Conservation (phyloP, 2,888 invertebrate species). For the Mythimna pallens region DNA sequence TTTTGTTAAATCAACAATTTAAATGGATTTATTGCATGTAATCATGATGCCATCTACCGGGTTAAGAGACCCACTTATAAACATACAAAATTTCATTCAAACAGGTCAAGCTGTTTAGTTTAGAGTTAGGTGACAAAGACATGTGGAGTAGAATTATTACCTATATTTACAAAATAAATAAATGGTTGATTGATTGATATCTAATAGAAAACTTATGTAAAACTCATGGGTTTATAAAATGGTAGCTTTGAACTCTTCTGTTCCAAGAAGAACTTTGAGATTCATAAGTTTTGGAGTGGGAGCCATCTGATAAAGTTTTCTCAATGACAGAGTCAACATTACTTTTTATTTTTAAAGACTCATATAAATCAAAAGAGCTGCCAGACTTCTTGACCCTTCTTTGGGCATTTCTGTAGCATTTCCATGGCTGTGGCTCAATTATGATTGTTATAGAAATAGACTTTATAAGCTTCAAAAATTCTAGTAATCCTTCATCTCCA, state of each 20-base stretch:
- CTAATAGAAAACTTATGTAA: background rate
- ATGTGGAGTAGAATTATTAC: too few relatives aligned
- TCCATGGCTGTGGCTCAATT: conserved; percentile 96
- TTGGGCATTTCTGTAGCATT: conserved; percentile 94
- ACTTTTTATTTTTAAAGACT: conserved; percentile 91
- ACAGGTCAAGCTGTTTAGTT: too few relatives aligned
- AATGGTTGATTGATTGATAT: background rate
- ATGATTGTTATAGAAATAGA: conserved; percentile 90
- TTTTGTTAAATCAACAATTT: too few relatives aligned
- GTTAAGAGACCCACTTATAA: too few relatives aligned
- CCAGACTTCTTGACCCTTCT: conserved; percentile 93
- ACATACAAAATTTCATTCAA: too few relatives aligned
- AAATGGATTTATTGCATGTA: too few relatives aligned
- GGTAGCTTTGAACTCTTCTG: conserved; percentile 92
- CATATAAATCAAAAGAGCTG: conserved; percentile 91
- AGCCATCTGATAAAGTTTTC: conserved; percentile 84
- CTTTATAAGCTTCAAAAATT: conserved; percentile 91
- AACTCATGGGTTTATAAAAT: conserved; percentile 55
- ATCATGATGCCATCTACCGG: too few relatives aligned
- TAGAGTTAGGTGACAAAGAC: too few relatives aligned
- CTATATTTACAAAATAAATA: too few relatives aligned
- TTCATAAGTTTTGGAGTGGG: conserved; percentile 89
- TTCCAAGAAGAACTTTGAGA: conserved; percentile 92
- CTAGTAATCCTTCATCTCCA: conserved; percentile 93
- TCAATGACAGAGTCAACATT: conserved; percentile 92